Evolutionary conservation across 2,113 vertebrate species (phyloP).

Genomic region (Brevimyrus niger): DNA sequence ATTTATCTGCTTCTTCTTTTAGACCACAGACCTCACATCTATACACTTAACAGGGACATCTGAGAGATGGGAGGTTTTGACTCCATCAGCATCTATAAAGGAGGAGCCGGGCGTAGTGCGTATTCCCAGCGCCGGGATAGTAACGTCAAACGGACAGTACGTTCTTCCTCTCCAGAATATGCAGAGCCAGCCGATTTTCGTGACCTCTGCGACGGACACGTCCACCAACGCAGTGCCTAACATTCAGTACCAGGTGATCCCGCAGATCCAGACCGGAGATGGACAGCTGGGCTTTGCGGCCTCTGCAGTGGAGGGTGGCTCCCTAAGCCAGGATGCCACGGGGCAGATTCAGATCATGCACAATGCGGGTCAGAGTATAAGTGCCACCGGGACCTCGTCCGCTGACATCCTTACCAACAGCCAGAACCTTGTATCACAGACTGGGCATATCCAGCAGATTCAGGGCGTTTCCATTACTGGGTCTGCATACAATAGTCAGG

Average conservation of each 20-base stretch:
- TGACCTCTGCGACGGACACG: constrained; percentile 81
- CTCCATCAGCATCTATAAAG: constrained; percentile 79
- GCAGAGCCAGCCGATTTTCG: constrained; percentile 93
- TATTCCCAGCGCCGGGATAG: constrained; percentile 82
- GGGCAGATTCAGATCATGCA: constrained; percentile 93
- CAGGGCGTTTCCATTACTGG: constrained; percentile 82
- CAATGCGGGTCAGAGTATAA: constrained; percentile 74
- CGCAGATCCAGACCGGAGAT: constrained; percentile 90
- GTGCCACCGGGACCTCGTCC: constrained; percentile 70
- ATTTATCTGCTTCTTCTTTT: constrained; percentile 34
- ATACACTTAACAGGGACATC: constrained; percentile 85
- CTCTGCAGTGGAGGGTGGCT: constrained; percentile 67
- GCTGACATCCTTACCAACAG: constrained; percentile 52
- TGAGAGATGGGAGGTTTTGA: constrained; percentile 94
- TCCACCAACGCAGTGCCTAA: constrained; percentile 83
- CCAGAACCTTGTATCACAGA: constrained; percentile 84
- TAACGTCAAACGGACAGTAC: constrained; percentile 92
- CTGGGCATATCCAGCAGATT: constrained; percentile 82
- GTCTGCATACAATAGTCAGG: constrained; percentile 75
- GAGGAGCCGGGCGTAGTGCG: constrained; percentile 90
- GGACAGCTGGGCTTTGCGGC: constrained; percentile 81
- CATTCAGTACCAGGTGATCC: constrained; percentile 97
- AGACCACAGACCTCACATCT: constrained; percentile 88
- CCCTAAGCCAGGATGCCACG: constrained; percentile 74
- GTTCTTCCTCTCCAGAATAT: constrained; percentile 92